Evolutionary conservation across 2,797 vertebrate genomes (phyloP).

Genomic region (Merluccius polli): DNA sequence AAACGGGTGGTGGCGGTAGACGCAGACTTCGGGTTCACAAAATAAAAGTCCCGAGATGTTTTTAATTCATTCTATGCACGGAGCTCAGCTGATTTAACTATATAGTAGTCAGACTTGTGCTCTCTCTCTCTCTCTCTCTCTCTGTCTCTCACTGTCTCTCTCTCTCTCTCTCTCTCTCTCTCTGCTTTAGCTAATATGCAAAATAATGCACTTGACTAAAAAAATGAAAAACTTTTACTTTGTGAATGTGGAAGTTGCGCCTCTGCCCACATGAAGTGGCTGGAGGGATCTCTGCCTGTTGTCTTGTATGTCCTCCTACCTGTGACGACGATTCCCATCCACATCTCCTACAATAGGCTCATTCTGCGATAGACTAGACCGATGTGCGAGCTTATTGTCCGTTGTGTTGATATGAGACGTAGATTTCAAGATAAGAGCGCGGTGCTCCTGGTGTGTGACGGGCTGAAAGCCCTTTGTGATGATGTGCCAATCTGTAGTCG

Average conservation of each 20-base stretch:
- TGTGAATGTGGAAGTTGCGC: neutral
- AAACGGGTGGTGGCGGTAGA: neutral
- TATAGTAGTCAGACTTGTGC: neutral
- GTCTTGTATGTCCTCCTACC: neutral
- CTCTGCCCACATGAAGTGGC: neutral
- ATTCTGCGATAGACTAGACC: neutral
- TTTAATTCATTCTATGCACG: neutral
- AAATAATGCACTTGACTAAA: neutral
- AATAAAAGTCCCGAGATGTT: neutral
- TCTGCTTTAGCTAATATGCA: neutral
- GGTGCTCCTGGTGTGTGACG: conserved; percentile 8
- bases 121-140: no score
- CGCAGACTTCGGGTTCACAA: neutral
- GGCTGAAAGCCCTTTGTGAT: neutral
- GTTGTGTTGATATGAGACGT: neutral
- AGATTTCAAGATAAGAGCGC: neutral
- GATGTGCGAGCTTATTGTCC: neutral
- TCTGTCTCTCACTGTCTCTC: no score
- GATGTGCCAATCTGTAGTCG: conserved; percentile 64
- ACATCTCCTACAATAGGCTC: neutral
- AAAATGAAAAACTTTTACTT: neutral
- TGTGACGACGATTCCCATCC: neutral
- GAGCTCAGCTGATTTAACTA: neutral
- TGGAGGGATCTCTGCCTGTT: neutral
- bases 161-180: no score